Evolutionary conservation across 2,888 invertebrate genomes (phyloP).

Genomic region (Hypolimnas misippus): DNA sequence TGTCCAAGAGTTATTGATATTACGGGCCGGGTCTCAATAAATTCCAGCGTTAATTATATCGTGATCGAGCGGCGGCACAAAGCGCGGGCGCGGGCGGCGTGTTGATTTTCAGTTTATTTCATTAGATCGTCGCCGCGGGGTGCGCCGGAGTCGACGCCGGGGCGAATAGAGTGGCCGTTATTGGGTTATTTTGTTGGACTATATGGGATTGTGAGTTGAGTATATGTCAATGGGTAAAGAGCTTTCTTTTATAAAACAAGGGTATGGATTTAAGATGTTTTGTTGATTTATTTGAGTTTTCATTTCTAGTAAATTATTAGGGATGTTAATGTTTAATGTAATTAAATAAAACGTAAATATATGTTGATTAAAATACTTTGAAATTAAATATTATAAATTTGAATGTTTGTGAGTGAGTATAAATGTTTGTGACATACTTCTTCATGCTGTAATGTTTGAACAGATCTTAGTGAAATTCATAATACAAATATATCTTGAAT

Average conservation of each 20-base stretch:
- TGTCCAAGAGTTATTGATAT: slow-evolving; percentile 62
- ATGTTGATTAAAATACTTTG: no score
- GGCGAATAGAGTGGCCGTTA: slow-evolving; percentile 52
- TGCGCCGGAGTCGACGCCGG: slow-evolving; percentile 61
- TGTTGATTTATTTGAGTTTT: no score
- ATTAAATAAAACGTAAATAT: no score
- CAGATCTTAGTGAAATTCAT: no score
- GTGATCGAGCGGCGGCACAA: slow-evolving; percentile 58
- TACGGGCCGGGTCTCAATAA: slow-evolving; percentile 65
- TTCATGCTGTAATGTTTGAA: no score
- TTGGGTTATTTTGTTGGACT: background rate
- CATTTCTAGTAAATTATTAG: no score
- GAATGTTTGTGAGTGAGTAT: no score
- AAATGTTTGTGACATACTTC: no score
- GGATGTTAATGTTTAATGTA: no score
- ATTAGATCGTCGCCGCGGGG: slow-evolving; percentile 81
- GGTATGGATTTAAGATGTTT: no score
- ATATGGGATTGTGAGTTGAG: background rate
- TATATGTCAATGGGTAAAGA: background rate
- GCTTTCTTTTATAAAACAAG: background rate
- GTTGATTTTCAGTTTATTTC: slow-evolving; percentile 85
- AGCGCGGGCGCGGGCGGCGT: slow-evolving; percentile 53
- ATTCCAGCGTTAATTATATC: slow-evolving; percentile 79
- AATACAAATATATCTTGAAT: no score
- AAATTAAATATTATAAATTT: no score